A percentile compares a stretch with the other conserved stretches of the same genome.
Conservation (phyloP, 2,797 vertebrate genomes). For the Xerus rutilus region DNA sequence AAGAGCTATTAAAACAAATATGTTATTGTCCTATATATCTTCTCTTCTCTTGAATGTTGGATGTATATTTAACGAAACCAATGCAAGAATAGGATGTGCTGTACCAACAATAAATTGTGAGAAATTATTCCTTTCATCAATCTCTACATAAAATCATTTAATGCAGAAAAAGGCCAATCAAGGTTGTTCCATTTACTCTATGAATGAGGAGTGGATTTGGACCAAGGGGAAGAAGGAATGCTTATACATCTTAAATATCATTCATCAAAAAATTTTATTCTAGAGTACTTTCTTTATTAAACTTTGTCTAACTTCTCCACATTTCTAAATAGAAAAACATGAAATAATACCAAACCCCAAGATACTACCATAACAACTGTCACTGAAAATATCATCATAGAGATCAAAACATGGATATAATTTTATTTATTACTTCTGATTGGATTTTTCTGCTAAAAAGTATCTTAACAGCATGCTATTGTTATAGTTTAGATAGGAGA, state of each 20-base stretch:
- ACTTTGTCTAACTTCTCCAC: background rate
- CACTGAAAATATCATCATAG: background rate
- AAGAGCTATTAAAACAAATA: slow-evolving; percentile 38
- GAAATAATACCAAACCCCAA: background rate
- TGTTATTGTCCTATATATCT: background rate
- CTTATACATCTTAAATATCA: slow-evolving; percentile 6
- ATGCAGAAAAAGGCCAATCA: slow-evolving; percentile 31
- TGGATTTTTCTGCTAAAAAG: background rate
- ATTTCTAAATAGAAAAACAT: background rate
- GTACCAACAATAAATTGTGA: slow-evolving; percentile 54
- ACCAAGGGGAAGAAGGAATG: background rate
- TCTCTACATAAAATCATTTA: slow-evolving; percentile 3
- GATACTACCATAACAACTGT: background rate
- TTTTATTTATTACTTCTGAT: background rate
- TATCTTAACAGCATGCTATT: background rate
- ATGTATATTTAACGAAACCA: slow-evolving; percentile 63
- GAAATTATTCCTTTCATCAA: slow-evolving; percentile 43
- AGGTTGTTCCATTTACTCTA: background rate
- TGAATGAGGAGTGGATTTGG: background rate
- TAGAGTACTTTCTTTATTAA: background rate
- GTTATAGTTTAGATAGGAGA: no score
- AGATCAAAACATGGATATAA: background rate
- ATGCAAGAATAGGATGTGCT: background rate
- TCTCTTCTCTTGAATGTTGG: slow-evolving; percentile 20
- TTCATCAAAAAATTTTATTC: background rate